Percentiles rank a stretch among this genome's conserved stretches.
Conservation (phyloP, 2,797 vertebrate genomes). For the Rhinoraja longicauda region DNA sequence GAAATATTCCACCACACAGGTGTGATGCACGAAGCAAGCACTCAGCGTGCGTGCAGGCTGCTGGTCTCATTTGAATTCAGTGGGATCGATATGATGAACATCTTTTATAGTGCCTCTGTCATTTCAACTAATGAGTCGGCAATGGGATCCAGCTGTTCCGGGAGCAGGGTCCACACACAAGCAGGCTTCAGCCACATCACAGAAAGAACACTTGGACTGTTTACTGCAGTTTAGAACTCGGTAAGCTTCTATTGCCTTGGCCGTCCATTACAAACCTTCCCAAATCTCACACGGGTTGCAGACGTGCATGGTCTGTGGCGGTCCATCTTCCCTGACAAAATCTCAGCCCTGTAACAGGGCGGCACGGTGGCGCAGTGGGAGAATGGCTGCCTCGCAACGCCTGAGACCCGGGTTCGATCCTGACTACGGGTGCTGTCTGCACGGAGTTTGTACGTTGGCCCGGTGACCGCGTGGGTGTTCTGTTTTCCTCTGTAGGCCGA, state of each 20-base stretch:
- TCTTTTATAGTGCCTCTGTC: background rate
- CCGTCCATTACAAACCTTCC: background rate
- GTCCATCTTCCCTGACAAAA: background rate
- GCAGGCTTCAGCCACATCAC: background rate
- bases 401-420: no score
- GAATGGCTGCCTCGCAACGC: no score
- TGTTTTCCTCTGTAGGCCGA: no score
- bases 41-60: background rate
- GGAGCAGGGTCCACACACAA: background rate
- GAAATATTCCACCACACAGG: constrained; percentile 5
- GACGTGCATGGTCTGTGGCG: no score
- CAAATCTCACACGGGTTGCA: background rate
- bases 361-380: no score
- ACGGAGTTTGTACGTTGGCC: no score
- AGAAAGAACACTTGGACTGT: background rate
- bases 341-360: background rate
- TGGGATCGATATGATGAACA: background rate
- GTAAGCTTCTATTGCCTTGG: background rate
- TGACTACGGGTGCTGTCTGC: no score
- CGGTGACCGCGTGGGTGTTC: no score
- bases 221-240: background rate
- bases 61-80: constrained; percentile 12
- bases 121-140: constrained; percentile 2
- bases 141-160: constrained; percentile 9
- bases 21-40: constrained; percentile 12